Conservation (phyloP, 2,888 invertebrate species). For the Callimorpha dominula region DNA sequence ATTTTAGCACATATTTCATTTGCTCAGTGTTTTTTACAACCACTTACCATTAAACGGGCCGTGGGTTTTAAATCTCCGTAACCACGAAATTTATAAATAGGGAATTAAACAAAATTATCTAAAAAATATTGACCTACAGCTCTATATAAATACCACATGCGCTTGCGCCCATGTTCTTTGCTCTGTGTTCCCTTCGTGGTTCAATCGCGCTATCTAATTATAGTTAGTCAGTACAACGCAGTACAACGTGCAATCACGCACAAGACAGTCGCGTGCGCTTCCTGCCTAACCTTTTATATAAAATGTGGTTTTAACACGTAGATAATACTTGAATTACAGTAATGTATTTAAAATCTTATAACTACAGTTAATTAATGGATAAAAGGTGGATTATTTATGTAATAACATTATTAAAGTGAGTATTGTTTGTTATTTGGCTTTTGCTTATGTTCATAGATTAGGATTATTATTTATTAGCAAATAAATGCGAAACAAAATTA, state of each 20-base stretch:
- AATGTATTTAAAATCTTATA: not conserved
- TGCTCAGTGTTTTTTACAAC: too few species aligned
- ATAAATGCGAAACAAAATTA: too few species aligned
- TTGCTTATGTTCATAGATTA: not conserved
- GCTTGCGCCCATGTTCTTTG: constrained; percentile 23
- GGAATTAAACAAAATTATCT: too few species aligned
- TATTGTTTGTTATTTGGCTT: not conserved
- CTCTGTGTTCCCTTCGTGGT: constrained; percentile 2
- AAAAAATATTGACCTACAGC: constrained; percentile 21
- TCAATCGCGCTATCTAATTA: not conserved
- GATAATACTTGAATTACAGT: not conserved
- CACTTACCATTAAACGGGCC: too few species aligned
- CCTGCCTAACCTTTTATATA: not conserved
- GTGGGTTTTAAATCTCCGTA: too few species aligned
- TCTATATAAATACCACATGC: constrained; percentile 46
- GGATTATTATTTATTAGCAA: too few species aligned
- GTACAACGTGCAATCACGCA: not conserved
- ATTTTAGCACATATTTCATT: too few species aligned
- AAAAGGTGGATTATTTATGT: not conserved
- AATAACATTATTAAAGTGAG: not conserved
- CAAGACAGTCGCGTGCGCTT: not conserved
- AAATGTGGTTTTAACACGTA: not conserved
- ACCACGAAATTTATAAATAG: too few species aligned
- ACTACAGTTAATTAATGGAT: not conserved
- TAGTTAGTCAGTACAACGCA: not conserved